Conservation (phyloP, 2,888 invertebrate genomes). For the Petrolisthes cinctipes region DNA sequence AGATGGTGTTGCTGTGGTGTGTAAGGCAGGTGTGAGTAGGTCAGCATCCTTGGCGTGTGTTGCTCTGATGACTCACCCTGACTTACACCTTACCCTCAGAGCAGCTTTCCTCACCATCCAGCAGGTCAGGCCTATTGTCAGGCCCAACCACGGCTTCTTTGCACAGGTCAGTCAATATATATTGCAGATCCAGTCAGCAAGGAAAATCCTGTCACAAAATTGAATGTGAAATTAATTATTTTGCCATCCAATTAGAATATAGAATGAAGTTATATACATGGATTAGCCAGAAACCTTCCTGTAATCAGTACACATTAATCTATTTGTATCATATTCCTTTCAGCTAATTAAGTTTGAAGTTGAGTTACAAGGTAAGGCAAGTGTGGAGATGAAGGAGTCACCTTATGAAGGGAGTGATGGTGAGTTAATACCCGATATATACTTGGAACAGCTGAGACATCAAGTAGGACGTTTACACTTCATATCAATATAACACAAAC, state of each 20-base stretch:
- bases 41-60: constrained; percentile 41
- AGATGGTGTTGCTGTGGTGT: constrained; percentile 34
- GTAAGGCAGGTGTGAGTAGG: constrained; percentile 39
- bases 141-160: constrained; percentile 50
- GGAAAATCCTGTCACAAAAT: too few species aligned
- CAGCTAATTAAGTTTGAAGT: constrained; percentile 11
- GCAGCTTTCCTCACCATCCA: constrained; percentile 35
- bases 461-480: too few species aligned
- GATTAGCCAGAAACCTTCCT: too few species aligned
- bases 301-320: background rate
- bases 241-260: too few species aligned
- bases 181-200: too few species aligned
- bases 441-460: constrained; percentile 26
- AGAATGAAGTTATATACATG: too few species aligned
- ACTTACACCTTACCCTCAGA: constrained; percentile 28
- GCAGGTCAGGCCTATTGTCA: constrained; percentile 32
- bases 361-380: constrained; percentile 20
- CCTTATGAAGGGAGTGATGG: background rate
- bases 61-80: constrained; percentile 28
- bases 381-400: constrained; percentile 9
- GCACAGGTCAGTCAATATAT: constrained; percentile 29
- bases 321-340: background rate
- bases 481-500: too few species aligned
- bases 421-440: constrained; percentile 27
- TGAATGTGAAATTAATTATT: too few species aligned